Evolutionary conservation across 2,888 invertebrate genomes (phyloP).

Genomic region (Homarus gammarus): DNA sequence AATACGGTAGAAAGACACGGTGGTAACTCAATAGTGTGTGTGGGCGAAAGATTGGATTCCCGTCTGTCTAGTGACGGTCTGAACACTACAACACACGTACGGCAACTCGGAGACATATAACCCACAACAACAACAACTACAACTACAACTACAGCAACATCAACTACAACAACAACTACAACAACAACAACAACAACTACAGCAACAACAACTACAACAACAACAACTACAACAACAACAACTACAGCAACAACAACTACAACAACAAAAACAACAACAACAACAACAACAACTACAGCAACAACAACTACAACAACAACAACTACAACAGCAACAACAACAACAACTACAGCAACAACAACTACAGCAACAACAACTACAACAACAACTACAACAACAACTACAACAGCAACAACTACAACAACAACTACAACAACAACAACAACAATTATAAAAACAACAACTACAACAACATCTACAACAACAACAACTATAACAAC

Average conservation of each 20-base stretch:
- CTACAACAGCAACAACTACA: not conserved
- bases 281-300: not conserved
- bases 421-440: not conserved
- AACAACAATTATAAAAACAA: not conserved
- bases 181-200: not conserved
- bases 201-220: not conserved
- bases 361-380: conserved; percentile 48
- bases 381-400: not conserved
- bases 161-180: not conserved
- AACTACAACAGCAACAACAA: conserved; percentile 69
- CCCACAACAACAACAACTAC: too few species aligned
- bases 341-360: not conserved
- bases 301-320: conserved; percentile 23
- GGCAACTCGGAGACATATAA: not conserved
- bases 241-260: not conserved
- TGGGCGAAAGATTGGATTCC: too few species aligned
- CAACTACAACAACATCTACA: too few species aligned
- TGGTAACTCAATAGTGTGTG: too few species aligned
- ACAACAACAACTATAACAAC: too few species aligned
- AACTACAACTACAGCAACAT: not conserved
- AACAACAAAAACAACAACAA: not conserved
- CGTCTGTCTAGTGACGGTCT: too few species aligned
- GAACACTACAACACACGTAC: not conserved
- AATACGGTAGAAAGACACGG: too few species aligned
- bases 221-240: not conserved